phyloP scores from a whole-genome alignment of 2,113 vertebrate species.

The Archilochus colubris region DNA sequence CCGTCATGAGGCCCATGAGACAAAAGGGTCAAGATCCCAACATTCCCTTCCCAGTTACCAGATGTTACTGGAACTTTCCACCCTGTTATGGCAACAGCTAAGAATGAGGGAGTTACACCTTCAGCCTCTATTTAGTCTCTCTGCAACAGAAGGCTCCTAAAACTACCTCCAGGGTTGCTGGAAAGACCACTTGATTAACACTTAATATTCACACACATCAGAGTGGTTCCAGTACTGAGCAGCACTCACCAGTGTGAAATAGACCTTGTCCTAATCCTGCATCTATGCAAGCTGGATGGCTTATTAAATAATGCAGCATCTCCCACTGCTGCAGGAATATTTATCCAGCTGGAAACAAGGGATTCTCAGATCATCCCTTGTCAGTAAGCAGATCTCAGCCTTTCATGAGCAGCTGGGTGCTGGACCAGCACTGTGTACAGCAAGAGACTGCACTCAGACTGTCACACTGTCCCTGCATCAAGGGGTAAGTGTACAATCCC shows the following conservation, averaged over 20 bases:
- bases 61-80: slow-evolving; percentile 15
- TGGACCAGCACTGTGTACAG: not conserved
- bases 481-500: fast-evolving
- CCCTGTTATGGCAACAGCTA: not conserved
- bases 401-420: slow-evolving; percentile 31
- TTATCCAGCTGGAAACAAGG: slow-evolving; percentile 43
- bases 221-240: not conserved
- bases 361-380: slow-evolving; percentile 49
- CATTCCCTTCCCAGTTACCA: not conserved
- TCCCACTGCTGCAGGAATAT: slow-evolving; percentile 23
- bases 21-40: not conserved
- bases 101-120: slow-evolving; percentile 2
- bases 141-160: slow-evolving; percentile 8
- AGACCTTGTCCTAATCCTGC: not conserved
- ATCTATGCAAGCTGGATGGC: not conserved
- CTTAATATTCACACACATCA: not conserved
- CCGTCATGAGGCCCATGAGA: not conserved
- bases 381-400: slow-evolving; percentile 14
- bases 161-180: not conserved
- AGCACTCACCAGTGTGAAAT: not conserved
- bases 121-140: not conserved
- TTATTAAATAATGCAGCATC: slow-evolving; percentile 51
- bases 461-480: fast-evolving
- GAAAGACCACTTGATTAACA: slow-evolving; percentile 4
- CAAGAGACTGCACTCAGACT: not conserved